Evolutionary conservation across 2,113 vertebrate genomes (phyloP).

Genomic region (Poeciliopsis occidentalis): DNA sequence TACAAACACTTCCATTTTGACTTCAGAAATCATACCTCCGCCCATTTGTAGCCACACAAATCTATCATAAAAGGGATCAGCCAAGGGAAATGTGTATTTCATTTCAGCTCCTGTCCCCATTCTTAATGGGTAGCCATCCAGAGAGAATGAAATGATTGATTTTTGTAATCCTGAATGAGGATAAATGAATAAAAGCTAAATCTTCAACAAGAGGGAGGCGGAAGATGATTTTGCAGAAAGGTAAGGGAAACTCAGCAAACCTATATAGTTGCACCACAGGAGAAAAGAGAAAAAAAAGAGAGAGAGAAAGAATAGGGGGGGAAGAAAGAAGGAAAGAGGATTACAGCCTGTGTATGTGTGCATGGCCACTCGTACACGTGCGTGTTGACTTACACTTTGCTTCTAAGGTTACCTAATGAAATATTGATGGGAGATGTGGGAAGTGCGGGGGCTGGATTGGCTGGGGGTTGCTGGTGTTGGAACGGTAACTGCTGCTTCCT

Average conservation of each 20-base stretch:
- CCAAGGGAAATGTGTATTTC: slow-evolving; percentile 80
- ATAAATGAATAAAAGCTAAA: slow-evolving; percentile 72
- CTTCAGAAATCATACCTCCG: slow-evolving; percentile 66
- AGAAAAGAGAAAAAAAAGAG: slow-evolving; percentile 36
- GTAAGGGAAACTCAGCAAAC: slow-evolving; percentile 65
- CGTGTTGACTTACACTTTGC: slow-evolving; percentile 74
- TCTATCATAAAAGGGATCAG: slow-evolving; percentile 75
- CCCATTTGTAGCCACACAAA: slow-evolving; percentile 75
- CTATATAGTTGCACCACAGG: slow-evolving; percentile 49
- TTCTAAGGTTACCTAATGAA: slow-evolving; percentile 85
- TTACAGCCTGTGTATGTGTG: slow-evolving; percentile 11
- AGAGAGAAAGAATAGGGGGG: slow-evolving; percentile 4
- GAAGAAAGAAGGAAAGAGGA: slow-evolving; percentile 3
- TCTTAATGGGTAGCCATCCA: slow-evolving; percentile 79
- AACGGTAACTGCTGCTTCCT: slow-evolving; percentile 82
- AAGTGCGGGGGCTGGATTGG: slow-evolving; percentile 72
- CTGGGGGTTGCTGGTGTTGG: slow-evolving; percentile 64
- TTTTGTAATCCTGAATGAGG: slow-evolving; percentile 80
- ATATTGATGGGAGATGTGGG: slow-evolving; percentile 89
- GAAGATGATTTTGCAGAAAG: slow-evolving; percentile 52
- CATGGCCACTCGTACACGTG: slow-evolving; percentile 25
- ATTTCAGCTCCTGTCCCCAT: slow-evolving; percentile 75
- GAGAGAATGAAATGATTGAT: slow-evolving; percentile 84
- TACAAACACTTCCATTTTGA: slow-evolving; percentile 76
- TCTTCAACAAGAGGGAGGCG: slow-evolving; percentile 73